These are phyloP conservation scores for Amphipoea lucens DNA, from an alignment of 2,888 invertebrate species.

Conservation along the genomic window DNA sequence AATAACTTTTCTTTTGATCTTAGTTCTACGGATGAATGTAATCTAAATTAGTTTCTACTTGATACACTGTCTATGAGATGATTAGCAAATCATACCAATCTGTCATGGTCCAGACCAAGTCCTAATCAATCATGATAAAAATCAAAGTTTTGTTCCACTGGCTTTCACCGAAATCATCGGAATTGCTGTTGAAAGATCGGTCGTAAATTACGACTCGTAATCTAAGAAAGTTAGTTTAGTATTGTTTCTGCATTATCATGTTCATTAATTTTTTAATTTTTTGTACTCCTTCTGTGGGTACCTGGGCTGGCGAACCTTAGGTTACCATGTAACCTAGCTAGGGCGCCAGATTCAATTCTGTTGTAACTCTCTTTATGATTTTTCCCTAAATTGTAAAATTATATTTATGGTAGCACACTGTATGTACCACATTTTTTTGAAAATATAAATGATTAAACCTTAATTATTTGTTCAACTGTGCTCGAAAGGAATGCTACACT, in stretches of 20 bases:
- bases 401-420: no score
- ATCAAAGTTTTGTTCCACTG: conserved; percentile 41
- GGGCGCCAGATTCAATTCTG: no score
- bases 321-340: no score
- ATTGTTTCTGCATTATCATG: conserved; percentile 24
- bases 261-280: not conserved
- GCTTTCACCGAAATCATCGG: conserved; percentile 52
- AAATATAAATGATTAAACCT: no score
- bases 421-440: no score
- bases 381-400: no score
- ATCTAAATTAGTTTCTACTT: conserved; percentile 40
- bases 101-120: conserved; percentile 35
- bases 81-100: conserved; percentile 40
- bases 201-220: no score
- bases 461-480: conserved; percentile 1
- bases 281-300: no score
- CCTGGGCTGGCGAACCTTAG: no score
- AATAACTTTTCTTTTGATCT: conserved; percentile 36
- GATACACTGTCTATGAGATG: conserved; percentile 15
- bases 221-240: conserved; percentile 11
- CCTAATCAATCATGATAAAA: conserved; percentile 48
- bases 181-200: conserved; percentile 18
- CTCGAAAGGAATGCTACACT: conserved; percentile 40
- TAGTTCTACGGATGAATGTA: conserved; percentile 21
- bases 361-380: no score